Evolutionary conservation across 2,113 vertebrate species (phyloP), one percentile per base, ranked within the genome.

Genomic region (Panthera tigris): DNA sequence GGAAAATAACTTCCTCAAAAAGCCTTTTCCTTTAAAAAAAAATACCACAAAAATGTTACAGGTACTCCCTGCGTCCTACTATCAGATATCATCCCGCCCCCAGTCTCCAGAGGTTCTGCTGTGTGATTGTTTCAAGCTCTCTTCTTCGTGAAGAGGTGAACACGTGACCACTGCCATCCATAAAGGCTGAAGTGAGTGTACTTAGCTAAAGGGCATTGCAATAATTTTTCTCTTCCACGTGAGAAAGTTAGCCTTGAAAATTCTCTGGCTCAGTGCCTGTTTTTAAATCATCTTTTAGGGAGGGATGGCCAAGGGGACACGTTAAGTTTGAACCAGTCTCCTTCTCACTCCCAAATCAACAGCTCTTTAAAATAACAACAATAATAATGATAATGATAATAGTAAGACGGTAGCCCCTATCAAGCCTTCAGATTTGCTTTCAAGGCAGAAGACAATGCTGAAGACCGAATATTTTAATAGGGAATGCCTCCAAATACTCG

Each of bases 151-250:
- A 89, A 85, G 89, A 95, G 65, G 79, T 50, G 88, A 90, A 0
- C 96, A 97, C n/a, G 76, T 96, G 96, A 93, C 71, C 18, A 7
- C 93, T 1, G 3, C 84, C 87, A 78, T 81, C 98, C 96, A 96
- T 95, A 95, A 97, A 97, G 66, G 95, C 91, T 94, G 94, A 96
- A 97, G 95, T 94, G 94, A 96, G 93, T 97, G 88, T 97, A 97
- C 97, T 98, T 97, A 98, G 97, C 95, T 96, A 91, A 98, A 97
- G 96, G 96, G 94, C 97, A 97, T 0, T 23, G 91, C 81, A 95
- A 96, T 98, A 92, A 97, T 91, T 97, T 98, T 95, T 96, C 97
- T 91, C 96, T 90, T 97, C 61, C 92, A 95, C 3, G 16, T 96
- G 92, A 96, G 83, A 97, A 97, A 97, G 95, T 95, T 95, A 93